Evolutionary conservation across 37 sponge, comb jelly and placozoan genomes (phyloP).

Genomic region (Corticium candelabrum): DNA sequence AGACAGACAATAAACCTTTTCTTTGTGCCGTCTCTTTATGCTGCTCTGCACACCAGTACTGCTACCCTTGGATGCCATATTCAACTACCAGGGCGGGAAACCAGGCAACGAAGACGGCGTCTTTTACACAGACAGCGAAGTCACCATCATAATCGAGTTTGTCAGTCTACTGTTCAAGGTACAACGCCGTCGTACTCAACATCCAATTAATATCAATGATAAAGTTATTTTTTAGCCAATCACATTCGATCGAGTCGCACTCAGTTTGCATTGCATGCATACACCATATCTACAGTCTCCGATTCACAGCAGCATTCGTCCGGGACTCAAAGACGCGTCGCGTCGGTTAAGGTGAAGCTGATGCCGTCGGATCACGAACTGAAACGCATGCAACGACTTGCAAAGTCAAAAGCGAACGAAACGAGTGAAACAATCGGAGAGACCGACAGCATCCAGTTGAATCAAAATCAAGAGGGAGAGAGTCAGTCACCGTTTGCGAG

Average conservation of each 20-base stretch:
- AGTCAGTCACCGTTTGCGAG: too few relatives aligned
- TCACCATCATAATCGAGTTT: not conserved
- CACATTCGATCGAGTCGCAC: not conserved
- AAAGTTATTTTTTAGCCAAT: not conserved
- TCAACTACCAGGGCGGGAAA: not conserved
- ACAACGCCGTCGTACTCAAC: not conserved
- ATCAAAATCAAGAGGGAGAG: too few relatives aligned
- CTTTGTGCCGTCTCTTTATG: too few relatives aligned
- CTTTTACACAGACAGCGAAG: not conserved
- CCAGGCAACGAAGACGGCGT: not conserved
- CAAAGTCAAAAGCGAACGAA: too few relatives aligned
- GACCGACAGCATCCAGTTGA: too few relatives aligned
- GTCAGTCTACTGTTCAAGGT: not conserved
- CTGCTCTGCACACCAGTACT: too few relatives aligned
- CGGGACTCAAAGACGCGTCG: not conserved
- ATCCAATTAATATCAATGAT: not conserved
- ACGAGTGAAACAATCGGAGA: too few relatives aligned
- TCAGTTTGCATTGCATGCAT: slow-evolving; percentile 2
- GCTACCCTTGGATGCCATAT: not conserved
- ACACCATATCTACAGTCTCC: not conserved
- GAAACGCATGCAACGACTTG: too few relatives aligned
- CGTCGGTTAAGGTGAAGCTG: not conserved
- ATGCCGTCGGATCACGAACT: too few relatives aligned
- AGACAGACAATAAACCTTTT: too few relatives aligned
- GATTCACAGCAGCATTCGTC: not conserved